Percentiles rank a stretch among this genome's conserved stretches.
phyloP scores from a whole-genome alignment of 2,797 vertebrate genomes.

The Hypotaenidia philippensis region DNA sequence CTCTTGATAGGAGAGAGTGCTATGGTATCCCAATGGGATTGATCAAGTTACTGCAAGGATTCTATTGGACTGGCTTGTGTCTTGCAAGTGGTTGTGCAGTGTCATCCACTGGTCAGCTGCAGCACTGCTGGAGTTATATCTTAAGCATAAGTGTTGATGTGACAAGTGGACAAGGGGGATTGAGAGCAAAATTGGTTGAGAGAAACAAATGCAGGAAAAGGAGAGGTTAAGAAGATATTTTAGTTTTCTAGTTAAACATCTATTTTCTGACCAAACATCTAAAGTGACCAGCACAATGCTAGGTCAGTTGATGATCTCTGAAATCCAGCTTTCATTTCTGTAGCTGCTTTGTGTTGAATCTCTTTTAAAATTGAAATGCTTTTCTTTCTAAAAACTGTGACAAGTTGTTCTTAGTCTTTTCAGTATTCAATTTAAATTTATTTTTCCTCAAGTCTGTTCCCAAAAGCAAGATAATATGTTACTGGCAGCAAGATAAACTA shows the following conservation, averaged over 20 bases:
- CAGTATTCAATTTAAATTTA: neutral
- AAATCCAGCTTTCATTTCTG: neutral
- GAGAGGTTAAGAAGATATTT: neutral
- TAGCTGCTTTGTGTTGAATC: neutral
- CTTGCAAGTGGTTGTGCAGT: neutral
- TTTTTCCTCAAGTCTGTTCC: neutral
- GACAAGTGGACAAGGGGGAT: neutral
- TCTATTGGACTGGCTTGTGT: neutral
- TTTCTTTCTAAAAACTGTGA: neutral
- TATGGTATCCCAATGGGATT: neutral
- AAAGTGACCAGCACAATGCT: neutral
- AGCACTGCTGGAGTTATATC: neutral
- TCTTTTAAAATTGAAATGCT: neutral
- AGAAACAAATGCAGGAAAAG: neutral
- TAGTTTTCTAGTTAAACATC: neutral
- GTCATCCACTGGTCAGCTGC: neutral
- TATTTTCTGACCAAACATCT: neutral
- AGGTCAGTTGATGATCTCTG: neutral
- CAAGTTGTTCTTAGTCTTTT: fast-evolving
- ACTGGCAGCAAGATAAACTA: neutral
- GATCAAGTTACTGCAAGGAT: neutral
- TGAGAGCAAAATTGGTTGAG: neutral
- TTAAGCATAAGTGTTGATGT: neutral
- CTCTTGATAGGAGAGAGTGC: neutral
- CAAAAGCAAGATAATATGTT: neutral